Percentiles rank a stretch among this genome's conserved stretches.
Evolutionary conservation across 2,113 vertebrate genomes (phyloP).

Genomic region (Gasterosteus aculeatus): DNA sequence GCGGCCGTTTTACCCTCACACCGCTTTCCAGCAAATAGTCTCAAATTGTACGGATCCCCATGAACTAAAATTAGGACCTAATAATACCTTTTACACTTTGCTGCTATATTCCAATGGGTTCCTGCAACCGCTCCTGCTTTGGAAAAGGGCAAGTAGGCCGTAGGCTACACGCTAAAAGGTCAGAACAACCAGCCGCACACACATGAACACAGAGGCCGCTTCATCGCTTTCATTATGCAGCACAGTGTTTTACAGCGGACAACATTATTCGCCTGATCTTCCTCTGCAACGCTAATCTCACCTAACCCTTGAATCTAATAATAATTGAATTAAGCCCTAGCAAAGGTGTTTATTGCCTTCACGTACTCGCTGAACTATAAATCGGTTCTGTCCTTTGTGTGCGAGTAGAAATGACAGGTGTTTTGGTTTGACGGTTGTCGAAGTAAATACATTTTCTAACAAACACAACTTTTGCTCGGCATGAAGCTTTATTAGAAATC

Average conservation of each 20-base stretch:
- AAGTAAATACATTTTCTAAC: slow-evolving; percentile 59
- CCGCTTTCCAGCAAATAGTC: neutral
- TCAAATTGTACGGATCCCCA: neutral
- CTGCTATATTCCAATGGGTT: neutral
- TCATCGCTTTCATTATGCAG: neutral
- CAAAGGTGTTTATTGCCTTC: neutral
- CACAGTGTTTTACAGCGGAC: neutral
- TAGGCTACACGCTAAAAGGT: neutral
- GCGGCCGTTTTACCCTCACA: neutral
- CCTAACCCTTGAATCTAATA: neutral
- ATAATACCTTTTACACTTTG: neutral
- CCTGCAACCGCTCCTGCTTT: neutral
- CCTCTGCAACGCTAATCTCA: neutral
- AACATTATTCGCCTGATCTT: neutral
- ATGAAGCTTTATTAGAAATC: neutral
- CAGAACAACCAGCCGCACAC: neutral
- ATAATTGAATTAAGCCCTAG: neutral
- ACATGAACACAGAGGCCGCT: neutral
- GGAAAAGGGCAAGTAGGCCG: neutral
- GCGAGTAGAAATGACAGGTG: neutral
- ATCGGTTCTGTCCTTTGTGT: neutral
- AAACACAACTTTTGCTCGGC: slow-evolving; percentile 33
- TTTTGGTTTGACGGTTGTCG: slow-evolving; percentile 18
- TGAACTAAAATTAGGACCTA: neutral
- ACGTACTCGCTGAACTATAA: neutral